A percentile compares a stretch with the other conserved stretches of the same genome.
Evolutionary conservation across 2,888 invertebrate genomes (phyloP).

Genomic region (Gastracanthus pulcherrimus): DNA sequence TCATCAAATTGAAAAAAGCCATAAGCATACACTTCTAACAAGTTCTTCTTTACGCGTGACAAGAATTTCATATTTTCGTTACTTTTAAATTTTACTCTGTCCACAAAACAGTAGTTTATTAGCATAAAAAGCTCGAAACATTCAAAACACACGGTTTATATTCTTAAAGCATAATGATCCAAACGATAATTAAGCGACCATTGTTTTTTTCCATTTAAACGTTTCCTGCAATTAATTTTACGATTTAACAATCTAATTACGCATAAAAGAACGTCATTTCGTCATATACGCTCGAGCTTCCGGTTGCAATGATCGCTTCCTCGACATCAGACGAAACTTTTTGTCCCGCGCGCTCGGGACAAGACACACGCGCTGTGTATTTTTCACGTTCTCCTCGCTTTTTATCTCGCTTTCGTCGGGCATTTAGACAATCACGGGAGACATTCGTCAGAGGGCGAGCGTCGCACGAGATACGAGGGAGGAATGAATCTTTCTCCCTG

Average conservation of each 20-base stretch:
- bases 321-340: neutral
- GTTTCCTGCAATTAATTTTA: neutral
- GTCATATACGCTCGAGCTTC: neutral
- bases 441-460: slow-evolving; percentile 63
- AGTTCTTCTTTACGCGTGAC: too few species aligned
- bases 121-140: too few species aligned
- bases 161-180: too few species aligned
- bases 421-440: slow-evolving; percentile 63
- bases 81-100: too few species aligned
- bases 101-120: too few species aligned
- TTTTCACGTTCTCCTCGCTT: neutral
- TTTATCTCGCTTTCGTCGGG: slow-evolving; percentile 51
- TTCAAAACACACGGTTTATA: too few species aligned
- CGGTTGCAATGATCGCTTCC: neutral
- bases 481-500: too few species aligned
- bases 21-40: too few species aligned
- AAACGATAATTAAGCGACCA: too few species aligned
- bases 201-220: too few species aligned
- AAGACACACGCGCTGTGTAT: neutral
- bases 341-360: neutral
- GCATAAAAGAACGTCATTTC: neutral
- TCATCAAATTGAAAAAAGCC: too few species aligned
- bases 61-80: too few species aligned
- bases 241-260: neutral
- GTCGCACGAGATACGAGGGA: neutral